A percentile compares a stretch with the other conserved stretches of the same genome.
Evolutionary conservation across 1,140 invertebrate species (phyloP).

Genomic region (Metopolophium dirhodum): DNA sequence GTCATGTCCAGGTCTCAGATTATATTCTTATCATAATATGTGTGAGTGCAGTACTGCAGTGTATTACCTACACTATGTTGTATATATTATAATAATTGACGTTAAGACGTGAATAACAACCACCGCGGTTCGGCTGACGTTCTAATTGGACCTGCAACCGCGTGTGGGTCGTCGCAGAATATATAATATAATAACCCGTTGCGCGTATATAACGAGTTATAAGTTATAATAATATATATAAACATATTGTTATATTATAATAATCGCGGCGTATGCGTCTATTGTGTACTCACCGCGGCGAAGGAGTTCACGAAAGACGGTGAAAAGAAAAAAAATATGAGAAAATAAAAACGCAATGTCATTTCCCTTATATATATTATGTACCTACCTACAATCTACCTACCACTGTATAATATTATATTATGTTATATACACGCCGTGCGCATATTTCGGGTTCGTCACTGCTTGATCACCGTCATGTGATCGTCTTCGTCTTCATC

Average conservation of each 20-base stretch:
- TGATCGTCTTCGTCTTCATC: not conserved
- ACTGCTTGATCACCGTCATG: not conserved
- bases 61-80: not conserved
- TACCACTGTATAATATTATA: not conserved
- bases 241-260: not conserved
- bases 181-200: constrained; percentile 8
- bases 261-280: not conserved
- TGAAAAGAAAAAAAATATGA: not conserved
- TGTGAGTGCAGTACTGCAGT: not conserved
- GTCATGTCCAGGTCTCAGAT: not conserved
- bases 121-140: constrained; percentile 20
- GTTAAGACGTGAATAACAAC: constrained; percentile 22
- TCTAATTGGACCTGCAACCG: constrained; percentile 45
- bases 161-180: not conserved
- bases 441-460: not conserved
- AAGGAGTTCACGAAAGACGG: not conserved
- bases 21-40: not conserved
- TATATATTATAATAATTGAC: constrained; percentile 24
- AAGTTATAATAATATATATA: not conserved
- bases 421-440: not conserved
- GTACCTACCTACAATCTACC: not conserved
- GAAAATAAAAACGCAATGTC: constrained; percentile 50
- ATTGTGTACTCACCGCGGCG: not conserved
- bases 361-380: constrained; percentile 36
- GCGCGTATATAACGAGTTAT: not conserved